Evolutionary conservation across 92 coral and sea anemone species (phyloP).

Genomic region (Galaxea fascicularis): DNA sequence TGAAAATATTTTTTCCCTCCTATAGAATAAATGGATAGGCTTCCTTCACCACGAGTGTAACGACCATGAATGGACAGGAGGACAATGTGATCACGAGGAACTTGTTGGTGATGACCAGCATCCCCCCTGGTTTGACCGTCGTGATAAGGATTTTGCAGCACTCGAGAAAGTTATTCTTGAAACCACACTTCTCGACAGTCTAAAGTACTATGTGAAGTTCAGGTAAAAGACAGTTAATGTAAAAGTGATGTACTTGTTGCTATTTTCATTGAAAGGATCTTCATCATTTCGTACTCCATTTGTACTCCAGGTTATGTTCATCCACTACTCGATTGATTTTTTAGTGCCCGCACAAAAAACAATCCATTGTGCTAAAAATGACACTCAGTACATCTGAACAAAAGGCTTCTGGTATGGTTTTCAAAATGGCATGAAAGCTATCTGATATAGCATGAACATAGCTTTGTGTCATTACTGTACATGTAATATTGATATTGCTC

Average conservation of each 20-base stretch:
- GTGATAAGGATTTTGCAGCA: constrained; percentile 47
- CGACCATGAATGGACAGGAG: constrained; percentile 54
- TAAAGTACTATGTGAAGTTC: constrained; percentile 48
- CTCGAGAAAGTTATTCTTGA: constrained; percentile 43
- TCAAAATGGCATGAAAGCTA: constrained; percentile 9
- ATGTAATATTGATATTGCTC: background rate
- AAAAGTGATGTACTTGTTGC: constrained; percentile 1
- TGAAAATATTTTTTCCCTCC: background rate
- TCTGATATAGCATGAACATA: background rate
- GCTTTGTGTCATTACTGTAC: background rate
- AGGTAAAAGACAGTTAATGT: constrained; percentile 35
- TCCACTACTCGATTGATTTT: background rate
- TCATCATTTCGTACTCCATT: background rate
- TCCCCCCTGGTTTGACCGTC: no score
- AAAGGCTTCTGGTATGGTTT: constrained; percentile 6
- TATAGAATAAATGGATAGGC: constrained; percentile 35
- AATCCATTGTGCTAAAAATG: constrained; percentile 11
- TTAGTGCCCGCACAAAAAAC: constrained; percentile 1
- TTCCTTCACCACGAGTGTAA: constrained; percentile 45
- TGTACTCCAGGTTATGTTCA: background rate
- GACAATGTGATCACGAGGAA: constrained; percentile 26
- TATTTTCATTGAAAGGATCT: constrained; percentile 4
- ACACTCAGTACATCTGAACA: background rate
- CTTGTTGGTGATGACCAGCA: background rate
- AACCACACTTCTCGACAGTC: constrained; percentile 43